Evolutionary conservation across 2,113 vertebrate species (phyloP).

Genomic region (Cariama cristata): DNA sequence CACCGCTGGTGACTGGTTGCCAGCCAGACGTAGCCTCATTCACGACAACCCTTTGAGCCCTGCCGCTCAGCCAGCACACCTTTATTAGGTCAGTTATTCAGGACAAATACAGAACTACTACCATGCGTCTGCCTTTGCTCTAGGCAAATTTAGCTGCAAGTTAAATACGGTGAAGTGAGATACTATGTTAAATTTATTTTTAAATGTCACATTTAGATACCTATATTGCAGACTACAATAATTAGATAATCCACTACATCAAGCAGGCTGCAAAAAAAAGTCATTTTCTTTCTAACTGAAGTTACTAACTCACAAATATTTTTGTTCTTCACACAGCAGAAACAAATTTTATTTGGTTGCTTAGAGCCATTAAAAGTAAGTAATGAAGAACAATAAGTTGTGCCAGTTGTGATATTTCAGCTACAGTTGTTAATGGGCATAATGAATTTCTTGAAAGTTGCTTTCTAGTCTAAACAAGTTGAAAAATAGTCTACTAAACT

Average conservation of each 20-base stretch:
- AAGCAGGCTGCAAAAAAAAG: background rate
- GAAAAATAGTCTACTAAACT: constrained; percentile 54
- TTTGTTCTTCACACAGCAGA: background rate
- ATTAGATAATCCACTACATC: background rate
- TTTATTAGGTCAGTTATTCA: background rate
- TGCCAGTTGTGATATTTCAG: background rate
- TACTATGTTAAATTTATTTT: background rate
- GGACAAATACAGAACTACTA: background rate
- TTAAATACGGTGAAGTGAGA: background rate
- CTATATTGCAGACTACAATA: background rate
- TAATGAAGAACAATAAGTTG: background rate
- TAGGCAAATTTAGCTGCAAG: background rate
- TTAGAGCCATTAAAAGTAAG: background rate
- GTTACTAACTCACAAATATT: background rate
- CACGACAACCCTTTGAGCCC: background rate
- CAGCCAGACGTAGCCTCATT: background rate
- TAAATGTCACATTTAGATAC: background rate
- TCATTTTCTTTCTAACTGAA: background rate
- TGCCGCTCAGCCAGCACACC: background rate
- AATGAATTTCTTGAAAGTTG: background rate
- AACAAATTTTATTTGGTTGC: background rate
- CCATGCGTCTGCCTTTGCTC: background rate
- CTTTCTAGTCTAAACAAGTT: background rate
- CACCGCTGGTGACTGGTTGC: fast-evolving
- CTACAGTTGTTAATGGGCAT: background rate